phyloP scores from a whole-genome alignment of 2,113 vertebrate species.

The Meriones unguiculatus region DNA sequence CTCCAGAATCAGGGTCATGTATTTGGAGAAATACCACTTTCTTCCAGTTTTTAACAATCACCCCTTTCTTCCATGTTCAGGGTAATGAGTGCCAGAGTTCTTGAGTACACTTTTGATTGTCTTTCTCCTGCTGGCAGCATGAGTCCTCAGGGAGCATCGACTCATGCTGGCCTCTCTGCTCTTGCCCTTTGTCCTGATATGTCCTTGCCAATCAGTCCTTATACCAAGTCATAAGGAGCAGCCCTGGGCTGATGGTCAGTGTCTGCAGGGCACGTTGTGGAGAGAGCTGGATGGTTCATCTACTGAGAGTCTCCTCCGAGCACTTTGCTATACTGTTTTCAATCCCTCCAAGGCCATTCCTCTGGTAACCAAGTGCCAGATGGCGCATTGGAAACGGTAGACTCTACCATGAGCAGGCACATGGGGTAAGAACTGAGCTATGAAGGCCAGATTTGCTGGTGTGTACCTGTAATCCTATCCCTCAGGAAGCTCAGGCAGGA shows the following conservation, averaged over 20 bases:
- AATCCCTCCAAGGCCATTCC: background rate
- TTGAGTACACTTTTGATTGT: background rate
- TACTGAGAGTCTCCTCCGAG: background rate
- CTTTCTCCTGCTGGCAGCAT: background rate
- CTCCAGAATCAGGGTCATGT: background rate
- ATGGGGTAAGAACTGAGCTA: background rate
- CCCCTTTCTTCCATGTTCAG: background rate
- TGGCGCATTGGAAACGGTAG: too few species aligned
- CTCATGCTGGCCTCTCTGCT: background rate
- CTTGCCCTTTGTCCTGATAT: background rate
- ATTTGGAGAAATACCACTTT: background rate
- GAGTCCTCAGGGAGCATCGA: background rate
- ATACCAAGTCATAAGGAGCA: too few species aligned
- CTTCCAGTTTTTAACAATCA: background rate
- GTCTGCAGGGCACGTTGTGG: fast-evolving
- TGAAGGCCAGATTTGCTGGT: background rate
- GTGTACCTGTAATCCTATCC: too few species aligned
- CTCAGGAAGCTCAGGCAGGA: background rate
- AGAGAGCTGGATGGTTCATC: background rate
- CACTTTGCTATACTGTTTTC: background rate
- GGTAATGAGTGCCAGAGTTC: background rate
- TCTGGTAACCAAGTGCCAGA: background rate
- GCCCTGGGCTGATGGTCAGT: background rate
- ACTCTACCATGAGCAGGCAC: too few species aligned
- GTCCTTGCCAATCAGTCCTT: background rate